Conservation (phyloP, 2,888 invertebrate genomes). For the Drosophila mettleri region DNA sequence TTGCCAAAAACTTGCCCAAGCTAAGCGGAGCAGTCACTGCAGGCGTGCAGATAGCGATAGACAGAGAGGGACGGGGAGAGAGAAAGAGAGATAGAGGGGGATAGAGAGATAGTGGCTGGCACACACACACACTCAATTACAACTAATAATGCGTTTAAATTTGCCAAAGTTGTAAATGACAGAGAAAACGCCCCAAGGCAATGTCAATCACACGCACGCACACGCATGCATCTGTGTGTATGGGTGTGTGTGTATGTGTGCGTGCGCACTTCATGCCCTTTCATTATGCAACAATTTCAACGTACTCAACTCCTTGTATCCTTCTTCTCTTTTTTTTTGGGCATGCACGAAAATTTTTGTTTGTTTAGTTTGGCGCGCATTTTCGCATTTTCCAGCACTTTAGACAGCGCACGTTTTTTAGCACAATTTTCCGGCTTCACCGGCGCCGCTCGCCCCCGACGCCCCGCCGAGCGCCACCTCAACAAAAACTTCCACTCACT, state of each 20-base stretch:
- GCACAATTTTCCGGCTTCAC: slow-evolving; percentile 17
- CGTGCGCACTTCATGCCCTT: slow-evolving; percentile 36
- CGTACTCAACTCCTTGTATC: slow-evolving; percentile 28
- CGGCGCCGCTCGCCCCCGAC: not conserved
- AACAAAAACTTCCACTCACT: slow-evolving; percentile 62
- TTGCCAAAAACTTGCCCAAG: slow-evolving; percentile 10
- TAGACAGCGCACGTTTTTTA: slow-evolving; percentile 33
- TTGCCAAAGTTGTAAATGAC: slow-evolving; percentile 36
- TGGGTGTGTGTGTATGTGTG: not conserved
- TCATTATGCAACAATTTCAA: slow-evolving; percentile 59
- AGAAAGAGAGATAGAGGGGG: not conserved
- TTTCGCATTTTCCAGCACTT: slow-evolving; percentile 60
- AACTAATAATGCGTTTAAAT: slow-evolving; percentile 48
- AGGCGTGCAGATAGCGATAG: not conserved
- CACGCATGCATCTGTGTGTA: not conserved
- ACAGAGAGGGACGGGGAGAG: not conserved
- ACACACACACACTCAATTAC: slow-evolving; percentile 35
- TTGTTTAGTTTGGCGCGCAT: slow-evolving; percentile 23
- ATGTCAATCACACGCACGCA: not conserved
- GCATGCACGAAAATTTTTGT: slow-evolving; percentile 25
- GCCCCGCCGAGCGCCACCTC: not conserved
- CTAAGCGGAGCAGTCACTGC: not conserved
- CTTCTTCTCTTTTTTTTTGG: not conserved
- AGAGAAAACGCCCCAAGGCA: slow-evolving; percentile 15
- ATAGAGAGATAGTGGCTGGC: not conserved